phyloP scores from a whole-genome alignment of 2,113 vertebrate genomes.

The human region DNA sequence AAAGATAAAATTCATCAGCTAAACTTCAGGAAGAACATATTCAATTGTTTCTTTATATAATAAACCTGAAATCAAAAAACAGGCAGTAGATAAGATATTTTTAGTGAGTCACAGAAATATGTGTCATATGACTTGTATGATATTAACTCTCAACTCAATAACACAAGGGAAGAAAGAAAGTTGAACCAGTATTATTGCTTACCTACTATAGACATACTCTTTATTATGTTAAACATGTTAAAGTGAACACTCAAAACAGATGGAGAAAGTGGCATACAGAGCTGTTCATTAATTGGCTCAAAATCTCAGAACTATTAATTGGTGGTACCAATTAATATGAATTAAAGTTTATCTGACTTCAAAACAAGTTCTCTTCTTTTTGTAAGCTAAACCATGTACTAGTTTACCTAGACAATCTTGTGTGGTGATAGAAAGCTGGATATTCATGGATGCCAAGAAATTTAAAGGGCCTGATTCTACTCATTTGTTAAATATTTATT shows the following conservation, averaged over 20 bases:
- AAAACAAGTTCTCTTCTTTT: background rate
- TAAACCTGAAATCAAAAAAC: background rate
- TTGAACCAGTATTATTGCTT: background rate
- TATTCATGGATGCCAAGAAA: background rate
- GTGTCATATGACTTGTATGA: background rate
- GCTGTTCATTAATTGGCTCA: background rate
- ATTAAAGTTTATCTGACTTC: background rate
- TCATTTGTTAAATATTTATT: background rate
- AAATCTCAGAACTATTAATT: constrained; percentile 6
- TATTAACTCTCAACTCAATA: background rate
- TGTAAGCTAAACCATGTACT: background rate
- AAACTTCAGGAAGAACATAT: background rate
- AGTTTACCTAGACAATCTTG: background rate
- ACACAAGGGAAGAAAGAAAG: background rate
- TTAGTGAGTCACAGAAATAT: background rate
- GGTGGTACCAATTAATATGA: background rate
- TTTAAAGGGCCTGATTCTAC: background rate
- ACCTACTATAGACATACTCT: background rate
- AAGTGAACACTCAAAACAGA: background rate
- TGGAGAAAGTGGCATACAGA: background rate
- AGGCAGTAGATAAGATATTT: background rate
- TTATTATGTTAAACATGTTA: background rate
- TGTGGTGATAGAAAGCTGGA: background rate
- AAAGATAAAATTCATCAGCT: background rate
- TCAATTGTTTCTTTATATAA: background rate